Evolutionary conservation across 2,113 vertebrate species (phyloP), one percentile per base, ranked within the genome.

Genomic region (Thunnus thynnus): DNA sequence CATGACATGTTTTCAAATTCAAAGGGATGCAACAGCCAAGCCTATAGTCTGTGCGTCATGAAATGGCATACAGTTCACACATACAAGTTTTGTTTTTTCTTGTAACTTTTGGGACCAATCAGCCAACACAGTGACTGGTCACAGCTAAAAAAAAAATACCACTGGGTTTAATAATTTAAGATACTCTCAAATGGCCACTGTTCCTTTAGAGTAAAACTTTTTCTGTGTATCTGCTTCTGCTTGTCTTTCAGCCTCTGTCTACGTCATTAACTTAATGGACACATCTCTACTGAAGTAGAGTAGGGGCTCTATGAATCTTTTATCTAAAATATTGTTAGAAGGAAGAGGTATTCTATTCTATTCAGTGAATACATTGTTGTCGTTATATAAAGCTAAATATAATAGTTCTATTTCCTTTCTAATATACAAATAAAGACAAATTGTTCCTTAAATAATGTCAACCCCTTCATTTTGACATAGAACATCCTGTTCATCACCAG

Each of bases 151-250:
- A 76, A 36, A 65, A 60, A 46, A 9, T 41, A 10, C n/a, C 3
- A 7, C 5, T 3, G 4, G 11, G 18, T 60, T 82, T 13, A 80
- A 80, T 78, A 75, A 78, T 78, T 78, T 25, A 85, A 44, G 6
- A 18, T 44, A 48, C 72, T 67, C 30, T 52, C 58, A 76, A 76
- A 76, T 69, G 50, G 20, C 22, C 13, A 22, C 44, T 22, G 30
- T 66, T 68, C 25, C 10, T 5, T 27, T 27, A 12, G 3, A 56
- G 36, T 54, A n/a, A 60, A 48, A 13, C 74, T 58, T 76, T 48
- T 20, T 25, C 17, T 50, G 13, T 73, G 4, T 22, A 13, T 47
- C 14, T 25, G 47, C 20, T 13, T 74, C 47, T 13, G 25, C 58
- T 47, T 11, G 16, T 54, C 30, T 27, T 14, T 12, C 46, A 55